Evolutionary conservation across 2,113 vertebrate genomes (phyloP), one percentile per base, ranked within the genome.

Genomic region (Microtus montanus): DNA sequence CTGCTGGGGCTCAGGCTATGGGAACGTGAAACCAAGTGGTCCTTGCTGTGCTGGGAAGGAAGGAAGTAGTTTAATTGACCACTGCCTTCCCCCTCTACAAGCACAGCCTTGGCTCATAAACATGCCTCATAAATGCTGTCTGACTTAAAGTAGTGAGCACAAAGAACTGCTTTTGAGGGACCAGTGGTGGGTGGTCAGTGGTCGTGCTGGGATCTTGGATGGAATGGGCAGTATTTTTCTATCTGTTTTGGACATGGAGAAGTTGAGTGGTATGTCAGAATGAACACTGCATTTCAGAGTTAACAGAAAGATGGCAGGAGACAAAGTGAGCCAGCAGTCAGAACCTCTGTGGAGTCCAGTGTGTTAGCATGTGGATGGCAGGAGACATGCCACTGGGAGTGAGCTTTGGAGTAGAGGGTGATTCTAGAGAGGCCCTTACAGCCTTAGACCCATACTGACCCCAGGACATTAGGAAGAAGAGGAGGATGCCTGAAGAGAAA

Each of bases 41-140:
- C 35, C 14, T 78, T 33, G 58, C 82, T 90, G 47, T 52, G 19
- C 86, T 83, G 30, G 61, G 83, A 71, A 87, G 54, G 41, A 91
- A 52, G 61, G 63, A 89, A 85, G 49, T 80, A 70, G 38, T 35
- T 83, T 87, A 73, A 52, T 28, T 89, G 79, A 61, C n/a, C 5
- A 14, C 77, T 68, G 17, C 17, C 33, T 54, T 41, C 41, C 20
- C 74, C 49, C n/a, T 61, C 70, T 85, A 0, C 35, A 61, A 92
- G 47, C 41, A 49, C 33, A 86, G 12, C 49, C 38, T 64, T 85
- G 28, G 47, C 52, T 82, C 93, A 84, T 78, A 64, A 75, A 94
- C 82, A 61, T 93, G 75, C 49, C 86, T 96, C 70, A 71, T 91
- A 89, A 95, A 78, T 89, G 19, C 74, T 89, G 35, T 44, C 38